phyloP scores from a whole-genome alignment of 2,797 vertebrate genomes.

The Platalea minor region DNA sequence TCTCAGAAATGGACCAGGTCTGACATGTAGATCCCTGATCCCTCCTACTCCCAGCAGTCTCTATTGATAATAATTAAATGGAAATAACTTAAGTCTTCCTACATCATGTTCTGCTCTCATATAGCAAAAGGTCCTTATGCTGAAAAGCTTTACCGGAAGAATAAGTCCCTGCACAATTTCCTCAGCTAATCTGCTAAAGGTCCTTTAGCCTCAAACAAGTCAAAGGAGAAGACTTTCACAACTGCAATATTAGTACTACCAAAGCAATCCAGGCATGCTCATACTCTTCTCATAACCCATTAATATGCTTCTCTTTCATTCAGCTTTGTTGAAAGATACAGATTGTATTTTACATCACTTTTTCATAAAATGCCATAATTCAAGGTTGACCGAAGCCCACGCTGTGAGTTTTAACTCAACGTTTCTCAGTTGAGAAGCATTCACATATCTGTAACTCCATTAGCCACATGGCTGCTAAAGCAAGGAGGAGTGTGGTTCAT shows the following conservation, averaged over 20 bases:
- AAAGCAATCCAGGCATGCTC: neutral
- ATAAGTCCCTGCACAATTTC: fast-evolving
- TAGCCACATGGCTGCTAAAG: neutral
- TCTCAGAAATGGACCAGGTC: neutral
- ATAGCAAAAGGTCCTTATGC: neutral
- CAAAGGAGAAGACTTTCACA: neutral
- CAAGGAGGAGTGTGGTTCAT: neutral
- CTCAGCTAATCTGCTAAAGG: neutral
- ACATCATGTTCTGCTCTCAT: neutral
- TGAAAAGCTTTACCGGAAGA: neutral
- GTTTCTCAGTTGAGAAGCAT: neutral
- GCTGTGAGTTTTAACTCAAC: neutral
- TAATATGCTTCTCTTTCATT: neutral
- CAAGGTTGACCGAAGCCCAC: neutral
- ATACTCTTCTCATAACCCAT: neutral
- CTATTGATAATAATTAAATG: neutral
- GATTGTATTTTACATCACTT: neutral
- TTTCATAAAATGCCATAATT: neutral
- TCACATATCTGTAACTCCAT: neutral
- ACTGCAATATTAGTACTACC: neutral
- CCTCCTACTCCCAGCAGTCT: neutral
- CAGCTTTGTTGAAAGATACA: neutral
- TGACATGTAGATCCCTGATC: neutral
- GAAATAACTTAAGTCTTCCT: neutral
- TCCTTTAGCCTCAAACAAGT: neutral